These are phyloP conservation scores for Antigone vipio DNA, from an alignment of 2,113 vertebrate species.

Conservation along the genomic window DNA sequence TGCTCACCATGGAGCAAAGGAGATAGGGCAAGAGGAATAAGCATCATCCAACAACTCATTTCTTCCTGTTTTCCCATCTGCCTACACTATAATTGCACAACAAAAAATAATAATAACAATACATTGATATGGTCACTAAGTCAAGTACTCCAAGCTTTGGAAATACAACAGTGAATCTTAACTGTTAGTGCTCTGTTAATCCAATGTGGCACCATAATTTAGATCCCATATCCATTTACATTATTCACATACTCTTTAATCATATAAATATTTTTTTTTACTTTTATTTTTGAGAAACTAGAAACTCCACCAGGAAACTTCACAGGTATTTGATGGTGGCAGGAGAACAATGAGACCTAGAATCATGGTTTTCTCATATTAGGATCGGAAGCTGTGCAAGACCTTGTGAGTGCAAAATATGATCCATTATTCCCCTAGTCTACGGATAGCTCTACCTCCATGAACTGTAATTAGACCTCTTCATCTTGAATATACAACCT, in stretches of 20 bases:
- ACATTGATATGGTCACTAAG: not conserved
- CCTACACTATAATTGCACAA: not conserved
- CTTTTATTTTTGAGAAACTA: not conserved
- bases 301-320: not conserved
- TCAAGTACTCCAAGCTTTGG: not conserved
- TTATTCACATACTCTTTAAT: not conserved
- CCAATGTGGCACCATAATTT: not conserved
- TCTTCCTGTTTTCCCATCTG: not conserved
- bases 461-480: not conserved
- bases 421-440: not conserved
- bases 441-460: fast-evolving
- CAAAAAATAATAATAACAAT: not conserved
- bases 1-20: not conserved
- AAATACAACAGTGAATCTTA: not conserved
- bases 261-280: not conserved
- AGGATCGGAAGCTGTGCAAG: not conserved
- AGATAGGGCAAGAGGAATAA: not conserved
- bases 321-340: not conserved
- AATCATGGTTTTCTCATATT: not conserved
- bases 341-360: not conserved
- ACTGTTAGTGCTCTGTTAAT: not conserved
- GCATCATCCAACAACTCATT: not conserved
- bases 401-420: not conserved
- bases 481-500: not conserved
- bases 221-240: not conserved